Conservation (phyloP, 1,140 invertebrate genomes). For the Hylaeus volcanicus region DNA sequence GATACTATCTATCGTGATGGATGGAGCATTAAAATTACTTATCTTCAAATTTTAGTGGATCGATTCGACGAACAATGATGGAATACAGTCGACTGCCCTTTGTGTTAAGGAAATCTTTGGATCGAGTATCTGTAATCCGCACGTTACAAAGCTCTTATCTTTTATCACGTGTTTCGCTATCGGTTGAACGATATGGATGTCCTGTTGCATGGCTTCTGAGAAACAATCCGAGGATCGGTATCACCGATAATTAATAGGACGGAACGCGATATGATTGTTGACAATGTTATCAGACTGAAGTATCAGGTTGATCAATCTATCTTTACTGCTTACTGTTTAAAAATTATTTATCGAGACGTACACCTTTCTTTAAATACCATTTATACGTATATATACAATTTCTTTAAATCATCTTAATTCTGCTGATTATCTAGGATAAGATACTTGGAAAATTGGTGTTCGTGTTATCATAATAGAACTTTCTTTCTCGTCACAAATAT, state of each 20-base stretch:
- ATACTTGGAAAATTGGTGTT: too few species aligned
- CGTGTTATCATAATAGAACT: too few species aligned
- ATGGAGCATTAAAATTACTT: too few species aligned
- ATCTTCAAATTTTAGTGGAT: too few species aligned
- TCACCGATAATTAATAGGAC: constrained; percentile 8
- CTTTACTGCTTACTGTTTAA: not conserved
- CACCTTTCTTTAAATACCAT: too few species aligned
- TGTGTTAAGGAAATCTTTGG: not conserved
- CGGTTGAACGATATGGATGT: not conserved
- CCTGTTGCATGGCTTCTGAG: not conserved
- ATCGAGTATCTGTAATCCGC: not conserved
- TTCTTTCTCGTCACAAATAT: too few species aligned
- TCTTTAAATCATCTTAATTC: too few species aligned
- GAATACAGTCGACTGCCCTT: not conserved
- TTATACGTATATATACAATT: too few species aligned
- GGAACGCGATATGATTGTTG: not conserved
- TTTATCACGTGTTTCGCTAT: not conserved
- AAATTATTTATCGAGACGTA: too few species aligned
- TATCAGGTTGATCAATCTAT: not conserved
- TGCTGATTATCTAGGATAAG: too few species aligned
- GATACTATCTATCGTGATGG: too few species aligned
- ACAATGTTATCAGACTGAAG: not conserved
- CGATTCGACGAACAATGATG: too few species aligned
- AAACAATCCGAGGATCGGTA: constrained; percentile 5
- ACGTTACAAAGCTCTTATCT: not conserved